Base-by-base conservation (phyloP, 2,888 invertebrate species). In the Myathropa florea region DNA sequence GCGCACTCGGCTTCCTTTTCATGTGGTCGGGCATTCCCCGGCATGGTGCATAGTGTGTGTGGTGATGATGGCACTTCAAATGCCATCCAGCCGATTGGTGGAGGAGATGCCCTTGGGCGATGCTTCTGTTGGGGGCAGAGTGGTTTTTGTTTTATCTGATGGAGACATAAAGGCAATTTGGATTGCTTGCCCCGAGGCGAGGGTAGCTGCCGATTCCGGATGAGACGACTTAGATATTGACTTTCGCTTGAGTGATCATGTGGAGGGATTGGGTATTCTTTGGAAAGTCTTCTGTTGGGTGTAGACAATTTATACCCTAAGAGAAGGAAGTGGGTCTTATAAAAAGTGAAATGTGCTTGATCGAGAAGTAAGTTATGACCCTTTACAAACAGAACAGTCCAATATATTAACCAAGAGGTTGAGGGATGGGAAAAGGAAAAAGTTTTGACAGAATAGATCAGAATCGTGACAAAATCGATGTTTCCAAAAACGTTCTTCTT, bases 41-140 rank as follows among this genome's bases (percentile, higher is more conserved):
- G n/a, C n/a, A n/a, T n/a, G 73, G 24, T 23, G 18, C 2, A 30
- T 7, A 30, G 30, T 33, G 33, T 33, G 33, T 33, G 46, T 21
- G 33, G 6, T 7, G 70, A 39, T 57, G 70, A 59, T 78, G 64
- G 64, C 70, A 78, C 70, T 78, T 78, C 57, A 78, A 46, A 30
- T 36, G 68, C 53, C 60, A 64, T 59, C 33, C 39, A 23, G 75
- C 23, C 46, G 46, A 46, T 46, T 68, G 21, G 39, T 14, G 46
- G 63, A 14, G 28, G 53, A 24, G 63, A 55, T 78, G 70, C 77
- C 61, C 61, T 55, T 68, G 68, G 67, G 68, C 61, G 33, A 24
- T 68, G 77, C 76, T 18, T 7, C 76, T 53, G 67, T 1, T 28
- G 33, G 18, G n/a, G 18, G 6, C 57, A 55, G 36, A 61, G 21